phyloP scores from a whole-genome alignment of 2,888 invertebrate genomes.

The Euzophera pinguis region DNA sequence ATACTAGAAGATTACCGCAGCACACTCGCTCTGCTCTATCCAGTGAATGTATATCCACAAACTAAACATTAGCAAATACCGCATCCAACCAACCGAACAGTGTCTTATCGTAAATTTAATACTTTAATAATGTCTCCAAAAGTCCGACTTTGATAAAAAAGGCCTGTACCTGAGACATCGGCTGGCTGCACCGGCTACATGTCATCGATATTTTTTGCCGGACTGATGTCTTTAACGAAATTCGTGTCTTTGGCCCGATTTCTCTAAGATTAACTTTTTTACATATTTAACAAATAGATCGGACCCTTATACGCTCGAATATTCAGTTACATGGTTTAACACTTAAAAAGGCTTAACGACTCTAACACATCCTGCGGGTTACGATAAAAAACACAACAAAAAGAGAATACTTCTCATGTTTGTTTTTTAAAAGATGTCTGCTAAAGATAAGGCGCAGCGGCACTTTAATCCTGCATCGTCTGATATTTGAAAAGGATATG shows the following conservation, averaged over 20 bases:
- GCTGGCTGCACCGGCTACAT: conserved; percentile 59
- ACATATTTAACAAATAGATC: conserved; percentile 78
- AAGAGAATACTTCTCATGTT: conserved; percentile 75
- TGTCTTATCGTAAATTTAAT: conserved; percentile 69
- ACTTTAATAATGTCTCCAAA: conserved; percentile 68
- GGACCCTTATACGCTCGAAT: conserved; percentile 75
- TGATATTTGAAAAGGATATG: conserved; percentile 80
- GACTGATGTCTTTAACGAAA: conserved; percentile 75
- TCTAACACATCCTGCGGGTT: conserved; percentile 80
- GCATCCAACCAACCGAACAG: conserved; percentile 36
- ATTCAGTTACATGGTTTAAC: conserved; percentile 80
- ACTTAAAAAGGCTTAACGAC: conserved; percentile 80
- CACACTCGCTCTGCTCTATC: background rate
- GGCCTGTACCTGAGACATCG: conserved; percentile 54
- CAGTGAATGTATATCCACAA: conserved; percentile 1
- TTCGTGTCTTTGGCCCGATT: conserved; percentile 77
- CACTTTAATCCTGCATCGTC: conserved; percentile 76
- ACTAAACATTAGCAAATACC: conserved; percentile 31
- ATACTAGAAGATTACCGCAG: conserved; percentile 9
- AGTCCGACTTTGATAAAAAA: conserved; percentile 60
- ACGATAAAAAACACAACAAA: conserved; percentile 77
- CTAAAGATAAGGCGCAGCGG: conserved; percentile 74
- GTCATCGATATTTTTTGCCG: conserved; percentile 74
- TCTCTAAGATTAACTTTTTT: conserved; percentile 76
- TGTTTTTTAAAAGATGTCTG: conserved; percentile 80